phyloP scores from a whole-genome alignment of 2,888 invertebrate genomes.

The Agrotis segetum region DNA sequence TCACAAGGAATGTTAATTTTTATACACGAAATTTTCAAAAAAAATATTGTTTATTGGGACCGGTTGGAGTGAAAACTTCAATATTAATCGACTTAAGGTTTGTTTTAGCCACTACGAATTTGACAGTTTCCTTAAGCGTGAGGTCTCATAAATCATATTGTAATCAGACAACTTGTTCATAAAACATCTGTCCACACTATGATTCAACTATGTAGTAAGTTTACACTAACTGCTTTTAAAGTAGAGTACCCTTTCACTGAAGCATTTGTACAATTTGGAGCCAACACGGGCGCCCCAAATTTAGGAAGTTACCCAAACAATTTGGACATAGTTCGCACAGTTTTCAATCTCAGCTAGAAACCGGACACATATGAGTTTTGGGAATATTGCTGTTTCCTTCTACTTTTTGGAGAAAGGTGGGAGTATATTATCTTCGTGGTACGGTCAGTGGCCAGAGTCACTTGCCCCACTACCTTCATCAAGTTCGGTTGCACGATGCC shows the following conservation, averaged over 20 bases:
- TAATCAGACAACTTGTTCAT: not conserved
- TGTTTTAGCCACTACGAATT: too few relatives aligned
- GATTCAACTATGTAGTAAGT: not conserved
- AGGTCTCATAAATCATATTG: too few relatives aligned
- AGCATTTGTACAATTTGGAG: constrained; percentile 18
- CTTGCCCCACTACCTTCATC: too few relatives aligned
- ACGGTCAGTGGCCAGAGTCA: too few relatives aligned
- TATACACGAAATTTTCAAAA: not conserved
- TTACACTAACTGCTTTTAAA: not conserved
- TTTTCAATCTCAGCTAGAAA: constrained; percentile 4
- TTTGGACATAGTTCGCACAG: constrained; percentile 30
- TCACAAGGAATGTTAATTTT: not conserved
- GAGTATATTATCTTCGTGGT: not conserved
- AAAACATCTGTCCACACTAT: not conserved
- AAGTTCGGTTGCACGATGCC: too few relatives aligned
- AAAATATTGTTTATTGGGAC: not conserved
- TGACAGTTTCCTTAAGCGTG: too few relatives aligned
- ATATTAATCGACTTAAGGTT: too few relatives aligned
- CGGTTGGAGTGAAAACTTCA: too few relatives aligned
- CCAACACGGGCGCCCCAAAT: constrained; percentile 13
- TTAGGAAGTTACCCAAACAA: constrained; percentile 7
- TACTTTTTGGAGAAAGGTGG: not conserved
- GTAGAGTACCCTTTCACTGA: not conserved
- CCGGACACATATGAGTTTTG: constrained; percentile 2
- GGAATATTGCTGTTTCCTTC: constrained; percentile 6